Base-by-base conservation (phyloP, 2,888 invertebrate species). In the Sisyra terminalis region DNA sequence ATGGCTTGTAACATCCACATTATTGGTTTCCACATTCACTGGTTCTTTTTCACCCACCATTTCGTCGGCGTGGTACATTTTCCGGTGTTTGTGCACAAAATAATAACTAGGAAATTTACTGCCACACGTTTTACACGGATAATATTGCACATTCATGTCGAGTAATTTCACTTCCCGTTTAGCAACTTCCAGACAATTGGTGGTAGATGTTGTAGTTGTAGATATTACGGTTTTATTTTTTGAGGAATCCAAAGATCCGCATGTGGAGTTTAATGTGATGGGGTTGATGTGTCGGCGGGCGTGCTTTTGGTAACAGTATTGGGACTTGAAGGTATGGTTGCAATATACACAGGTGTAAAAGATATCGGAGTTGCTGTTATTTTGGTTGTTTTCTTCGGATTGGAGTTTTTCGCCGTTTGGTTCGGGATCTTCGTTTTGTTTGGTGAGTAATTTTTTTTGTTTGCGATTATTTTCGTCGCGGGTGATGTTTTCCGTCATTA, bases 51-150 rank as follows among this genome's bases (percentile, higher is more conserved):
- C 60, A 44, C 63, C 57, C 42, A 57, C 60, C 51, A 61, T 60
- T 49, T 77, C 75, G 41, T 76, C 77, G 0, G 78, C 76, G 57
- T 90, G 89, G 55, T 88, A 88, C 53, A 81, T 63, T 64, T 88
- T 88, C 42, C 87, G 68, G 58, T 90, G 90, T 56, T 90, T 90
- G 59, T 90, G 89, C 16, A 89, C 89, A 65, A 90, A 90, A 64
- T 90, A 90, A 58, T 90, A 90, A 50, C 87, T 88, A 2, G 90
- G 90, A 59, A 90, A 90, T 60, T 89, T 89, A 52, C 77, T 84
- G 14, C 90, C 89, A 61, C 90, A 90, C 1, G 84, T 87, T 63
- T 89, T 90, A 63, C 90, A 90, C 0, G 90, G 89, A 63, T 89
- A 90, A 65, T 89, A 90, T 59, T 89, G 89, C 1, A 89, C 75